Base-by-base conservation (phyloP, 2,888 invertebrate genomes). In the Phytoseiulus persimilis region DNA sequence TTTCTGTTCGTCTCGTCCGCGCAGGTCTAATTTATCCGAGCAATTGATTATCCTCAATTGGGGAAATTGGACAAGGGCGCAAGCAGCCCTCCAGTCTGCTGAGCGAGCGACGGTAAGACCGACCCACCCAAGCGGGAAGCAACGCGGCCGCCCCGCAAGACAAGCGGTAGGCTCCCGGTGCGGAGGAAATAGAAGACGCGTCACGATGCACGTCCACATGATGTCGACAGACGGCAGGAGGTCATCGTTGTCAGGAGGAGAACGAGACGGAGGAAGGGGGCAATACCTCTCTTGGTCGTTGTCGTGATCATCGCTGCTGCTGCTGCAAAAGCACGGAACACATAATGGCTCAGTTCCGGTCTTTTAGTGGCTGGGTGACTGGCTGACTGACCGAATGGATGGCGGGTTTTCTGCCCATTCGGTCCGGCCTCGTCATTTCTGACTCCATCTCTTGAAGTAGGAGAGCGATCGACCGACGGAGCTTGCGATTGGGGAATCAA, bases 21-120 rank as follows among this genome's bases (percentile, higher is more conserved):
- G 87, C 32, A 87, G 87, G 39, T 87, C 87, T 87, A 87, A 87
- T 87, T 87, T 87, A 87, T 87, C 87, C 87, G 32, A 87, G 87
- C 87, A 87, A 87, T 87, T 87, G 87, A 87, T 87, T 87, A 87
- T 87, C 28, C 87, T 87, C 87, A 87, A 87, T 87, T 87, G 87
- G 87, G 87, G 87, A 87, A 87, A 87, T 87, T 87, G 87, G 87
- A 87, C 87, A 45, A 87, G 45, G 39, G 65, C 65, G 65, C 32
- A 87, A 45, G 45, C 87, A 45, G 87, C 45, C 18, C 39, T n/a
- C n/a, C 33, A 87, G 87, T 39, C 32, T 32, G 87, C 33, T 87
- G 65, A 18, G 18, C 65, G 65, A 28, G 18, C 65, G 65, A 28
- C 65, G 23, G 28, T 6, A 28, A 14, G 65, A 28, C 65, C 28